Conservation (phyloP, 2,797 vertebrate genomes). For the Pelochelys cantorii region DNA sequence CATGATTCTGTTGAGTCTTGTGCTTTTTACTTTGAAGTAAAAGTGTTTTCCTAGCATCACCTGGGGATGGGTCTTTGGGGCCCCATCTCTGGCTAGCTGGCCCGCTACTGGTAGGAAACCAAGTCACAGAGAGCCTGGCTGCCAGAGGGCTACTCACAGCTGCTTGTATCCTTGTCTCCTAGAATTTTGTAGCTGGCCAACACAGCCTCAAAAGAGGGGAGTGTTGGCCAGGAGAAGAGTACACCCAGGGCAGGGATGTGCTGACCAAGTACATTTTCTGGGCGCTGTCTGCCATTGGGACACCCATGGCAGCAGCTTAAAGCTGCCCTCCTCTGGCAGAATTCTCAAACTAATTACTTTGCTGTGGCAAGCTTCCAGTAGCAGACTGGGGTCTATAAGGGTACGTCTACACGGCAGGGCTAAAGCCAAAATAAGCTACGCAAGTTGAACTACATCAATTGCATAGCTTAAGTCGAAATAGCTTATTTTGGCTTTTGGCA, state of each 20-base stretch:
- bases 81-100: not conserved
- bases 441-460: no score
- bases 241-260: accelerated
- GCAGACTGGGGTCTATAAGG: accelerated
- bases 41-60: not conserved
- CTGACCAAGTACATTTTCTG: not conserved
- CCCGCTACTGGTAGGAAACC: not conserved
- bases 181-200: not conserved
- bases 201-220: not conserved
- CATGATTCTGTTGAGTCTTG: not conserved
- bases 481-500: no score
- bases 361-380: not conserved
- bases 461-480: no score
- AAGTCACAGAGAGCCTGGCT: not conserved
- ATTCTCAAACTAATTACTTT: not conserved
- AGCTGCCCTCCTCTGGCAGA: not conserved
- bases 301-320: not conserved
- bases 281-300: not conserved
- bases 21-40: not conserved
- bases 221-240: not conserved
- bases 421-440: no score
- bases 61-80: not conserved
- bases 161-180: not conserved
- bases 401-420: no score
- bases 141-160: not conserved